These are phyloP conservation scores for Troides aeacus DNA, from an alignment of 2,888 invertebrate species.

Conservation along the genomic window DNA sequence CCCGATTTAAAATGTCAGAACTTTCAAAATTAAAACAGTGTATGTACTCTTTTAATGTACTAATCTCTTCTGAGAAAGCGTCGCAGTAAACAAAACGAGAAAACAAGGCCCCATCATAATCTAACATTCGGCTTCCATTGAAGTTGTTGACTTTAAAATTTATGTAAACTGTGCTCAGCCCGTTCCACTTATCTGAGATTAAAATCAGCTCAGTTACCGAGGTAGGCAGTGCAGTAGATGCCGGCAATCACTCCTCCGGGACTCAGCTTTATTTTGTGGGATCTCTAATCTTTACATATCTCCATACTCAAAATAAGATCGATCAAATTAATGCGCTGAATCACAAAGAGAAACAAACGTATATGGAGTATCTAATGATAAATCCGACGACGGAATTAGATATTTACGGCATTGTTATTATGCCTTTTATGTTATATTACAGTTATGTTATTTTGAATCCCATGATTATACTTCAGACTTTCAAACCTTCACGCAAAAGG, in stretches of 20 bases:
- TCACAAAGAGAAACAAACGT: constrained; percentile 23
- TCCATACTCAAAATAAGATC: constrained; percentile 78
- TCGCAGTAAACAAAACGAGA: background rate
- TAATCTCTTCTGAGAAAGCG: background rate
- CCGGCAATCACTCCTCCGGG: constrained; percentile 74
- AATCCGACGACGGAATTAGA: background rate
- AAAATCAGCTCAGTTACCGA: constrained; percentile 66
- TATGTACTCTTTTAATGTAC: too few species aligned
- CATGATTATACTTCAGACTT: too few species aligned
- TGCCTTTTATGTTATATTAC: background rate
- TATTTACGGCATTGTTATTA: constrained; percentile 7
- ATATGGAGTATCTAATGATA: background rate
- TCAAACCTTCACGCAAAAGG: too few species aligned
- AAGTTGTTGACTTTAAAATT: constrained; percentile 76
- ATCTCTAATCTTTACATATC: constrained; percentile 71
- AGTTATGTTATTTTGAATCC: too few species aligned
- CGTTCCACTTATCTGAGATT: constrained; percentile 75
- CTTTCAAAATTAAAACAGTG: background rate
- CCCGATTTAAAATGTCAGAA: background rate
- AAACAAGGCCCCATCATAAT: constrained; percentile 56
- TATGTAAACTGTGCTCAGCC: constrained; percentile 76
- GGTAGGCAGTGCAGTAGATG: constrained; percentile 60
- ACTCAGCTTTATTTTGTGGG: constrained; percentile 66
- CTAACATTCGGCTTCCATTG: constrained; percentile 75
- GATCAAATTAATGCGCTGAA: constrained; percentile 66